Conservation (phyloP, 2,888 invertebrate genomes). For the Spodoptera exigua region DNA sequence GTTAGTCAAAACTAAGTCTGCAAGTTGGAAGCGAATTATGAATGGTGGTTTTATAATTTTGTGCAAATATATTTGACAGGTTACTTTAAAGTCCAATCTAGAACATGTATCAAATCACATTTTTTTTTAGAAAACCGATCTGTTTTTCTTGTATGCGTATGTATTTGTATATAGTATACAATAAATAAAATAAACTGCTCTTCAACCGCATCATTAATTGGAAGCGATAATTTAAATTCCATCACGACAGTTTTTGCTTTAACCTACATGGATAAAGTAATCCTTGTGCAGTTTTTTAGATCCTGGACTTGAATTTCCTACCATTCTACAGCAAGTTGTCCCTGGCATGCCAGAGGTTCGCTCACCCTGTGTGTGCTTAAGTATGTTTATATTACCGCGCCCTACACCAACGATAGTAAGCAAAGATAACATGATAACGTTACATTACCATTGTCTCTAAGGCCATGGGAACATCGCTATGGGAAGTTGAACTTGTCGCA, state of each 20-base stretch:
- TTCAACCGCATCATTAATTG: constrained; percentile 22
- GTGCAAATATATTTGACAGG: no score
- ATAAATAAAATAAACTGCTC: constrained; percentile 20
- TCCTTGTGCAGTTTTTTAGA: constrained; percentile 24
- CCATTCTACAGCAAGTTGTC: constrained; percentile 5
- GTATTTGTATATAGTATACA: constrained; percentile 23
- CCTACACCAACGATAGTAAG: constrained; percentile 46
- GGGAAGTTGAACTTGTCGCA: constrained; percentile 65
- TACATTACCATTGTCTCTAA: constrained; percentile 66
- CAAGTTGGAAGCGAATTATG: no score
- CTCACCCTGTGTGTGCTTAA: constrained; percentile 23
- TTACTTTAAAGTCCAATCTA: no score
- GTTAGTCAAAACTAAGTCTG: no score
- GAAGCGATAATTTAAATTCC: constrained; percentile 35
- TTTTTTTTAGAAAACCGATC: constrained; percentile 10
- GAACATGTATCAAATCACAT: constrained; percentile 15
- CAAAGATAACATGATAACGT: constrained; percentile 53
- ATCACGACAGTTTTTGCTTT: constrained; percentile 28
- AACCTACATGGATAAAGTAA: constrained; percentile 9
- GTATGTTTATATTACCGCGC: constrained; percentile 31
- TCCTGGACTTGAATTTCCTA: constrained; percentile 4
- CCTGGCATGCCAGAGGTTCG: constrained; percentile 13
- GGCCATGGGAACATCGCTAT: constrained; percentile 69
- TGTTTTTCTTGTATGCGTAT: constrained; percentile 19
- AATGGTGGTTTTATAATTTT: no score